These are phyloP conservation scores for Anas bahamensis DNA, from an alignment of 2,797 vertebrate genomes.

Conservation along the genomic window DNA sequence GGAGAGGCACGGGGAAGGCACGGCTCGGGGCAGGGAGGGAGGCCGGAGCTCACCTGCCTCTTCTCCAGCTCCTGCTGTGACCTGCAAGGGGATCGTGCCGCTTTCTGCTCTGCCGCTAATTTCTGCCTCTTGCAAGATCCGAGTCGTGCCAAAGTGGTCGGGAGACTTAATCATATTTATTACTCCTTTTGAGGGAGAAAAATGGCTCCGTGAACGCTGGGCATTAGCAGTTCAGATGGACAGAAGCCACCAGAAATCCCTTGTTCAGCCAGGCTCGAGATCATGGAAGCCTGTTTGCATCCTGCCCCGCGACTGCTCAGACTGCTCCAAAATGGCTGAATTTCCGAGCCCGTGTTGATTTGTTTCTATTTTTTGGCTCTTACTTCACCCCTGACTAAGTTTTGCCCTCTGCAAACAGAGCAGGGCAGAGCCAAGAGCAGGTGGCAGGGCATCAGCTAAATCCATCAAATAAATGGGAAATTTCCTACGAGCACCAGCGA, in stretches of 20 bases:
- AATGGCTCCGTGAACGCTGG: not conserved
- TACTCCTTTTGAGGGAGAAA: not conserved
- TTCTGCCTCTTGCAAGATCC: not conserved
- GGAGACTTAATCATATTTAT: not conserved
- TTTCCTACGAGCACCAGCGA: conserved; percentile 14
- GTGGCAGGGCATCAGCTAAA: conserved; percentile 4
- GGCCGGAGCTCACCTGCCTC: not conserved
- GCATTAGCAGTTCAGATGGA: not conserved
- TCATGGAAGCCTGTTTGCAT: not conserved
- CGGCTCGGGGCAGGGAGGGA: not conserved
- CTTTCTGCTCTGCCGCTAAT: not conserved
- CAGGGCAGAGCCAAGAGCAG: conserved; percentile 43
- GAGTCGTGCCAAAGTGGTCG: not conserved
- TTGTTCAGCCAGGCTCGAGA: accelerated
- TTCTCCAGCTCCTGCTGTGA: not conserved
- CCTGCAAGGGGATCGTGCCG: accelerated
- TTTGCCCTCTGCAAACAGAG: conserved; percentile 24
- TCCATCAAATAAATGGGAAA: conserved; percentile 48
- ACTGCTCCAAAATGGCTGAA: not conserved
- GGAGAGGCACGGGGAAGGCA: not conserved
- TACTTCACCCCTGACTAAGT: not conserved
- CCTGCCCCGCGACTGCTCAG: not conserved
- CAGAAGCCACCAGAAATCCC: not conserved
- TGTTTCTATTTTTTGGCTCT: not conserved
- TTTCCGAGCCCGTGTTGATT: not conserved